Evolutionary conservation across 2,888 invertebrate genomes (phyloP).

Genomic region (Drosophila siamana): DNA sequence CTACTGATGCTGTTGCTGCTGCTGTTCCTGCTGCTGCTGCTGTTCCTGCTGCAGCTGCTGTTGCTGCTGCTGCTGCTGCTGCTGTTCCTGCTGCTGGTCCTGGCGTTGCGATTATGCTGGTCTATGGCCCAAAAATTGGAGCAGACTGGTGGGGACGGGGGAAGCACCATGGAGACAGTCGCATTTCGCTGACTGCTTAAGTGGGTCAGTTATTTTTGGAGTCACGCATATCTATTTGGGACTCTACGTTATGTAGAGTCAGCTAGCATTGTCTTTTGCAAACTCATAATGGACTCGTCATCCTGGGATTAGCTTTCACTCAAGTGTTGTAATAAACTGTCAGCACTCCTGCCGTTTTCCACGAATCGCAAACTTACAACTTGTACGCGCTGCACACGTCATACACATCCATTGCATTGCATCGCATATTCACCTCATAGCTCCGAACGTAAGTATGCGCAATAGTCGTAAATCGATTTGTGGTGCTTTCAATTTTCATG

Average conservation of each 20-base stretch:
- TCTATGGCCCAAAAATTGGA: background rate
- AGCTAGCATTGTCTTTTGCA: background rate
- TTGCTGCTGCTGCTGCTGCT: background rate
- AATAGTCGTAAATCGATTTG: slow-evolving; percentile 38
- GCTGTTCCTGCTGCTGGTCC: background rate
- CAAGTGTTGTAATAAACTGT: slow-evolving; percentile 42
- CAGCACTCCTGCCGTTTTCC: slow-evolving; percentile 10
- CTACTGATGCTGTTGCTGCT: background rate
- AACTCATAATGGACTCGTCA: slow-evolving; percentile 9
- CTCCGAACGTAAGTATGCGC: background rate
- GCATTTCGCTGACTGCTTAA: slow-evolving; percentile 15
- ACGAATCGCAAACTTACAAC: slow-evolving; percentile 37
- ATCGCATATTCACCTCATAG: slow-evolving; percentile 2
- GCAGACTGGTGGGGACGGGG: background rate
- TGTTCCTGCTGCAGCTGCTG: background rate
- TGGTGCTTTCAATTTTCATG: slow-evolving; percentile 39
- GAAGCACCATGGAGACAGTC: background rate
- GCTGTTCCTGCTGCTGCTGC: background rate
- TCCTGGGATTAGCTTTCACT: slow-evolving; percentile 27
- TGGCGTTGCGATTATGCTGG: background rate
- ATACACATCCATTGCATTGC: slow-evolving; percentile 20
- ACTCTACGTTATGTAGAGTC: background rate
- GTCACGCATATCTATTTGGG: slow-evolving; percentile 33
- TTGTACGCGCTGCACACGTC: slow-evolving; percentile 3
- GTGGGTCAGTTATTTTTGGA: slow-evolving; percentile 60